phyloP scores from a whole-genome alignment of 2,888 invertebrate genomes.

The Tridacna crocea region DNA sequence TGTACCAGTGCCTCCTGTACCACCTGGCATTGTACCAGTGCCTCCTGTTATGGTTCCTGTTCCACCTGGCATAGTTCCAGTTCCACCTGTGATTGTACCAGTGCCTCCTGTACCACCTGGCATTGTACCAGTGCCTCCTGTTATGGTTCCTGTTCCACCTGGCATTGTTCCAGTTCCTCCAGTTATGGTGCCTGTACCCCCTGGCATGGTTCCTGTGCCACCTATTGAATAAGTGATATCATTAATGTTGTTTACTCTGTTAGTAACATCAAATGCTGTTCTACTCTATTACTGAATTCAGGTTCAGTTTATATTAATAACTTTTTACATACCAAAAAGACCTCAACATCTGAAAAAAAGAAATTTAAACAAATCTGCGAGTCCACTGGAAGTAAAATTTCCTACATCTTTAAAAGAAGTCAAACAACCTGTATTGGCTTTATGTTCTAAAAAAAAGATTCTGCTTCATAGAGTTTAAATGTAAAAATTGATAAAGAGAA shows the following conservation, averaged over 20 bases:
- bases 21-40: neutral
- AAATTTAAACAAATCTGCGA: too few species aligned
- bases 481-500: too few species aligned
- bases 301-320: too few species aligned
- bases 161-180: constrained; percentile 22
- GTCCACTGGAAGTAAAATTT: too few species aligned
- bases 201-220: constrained; percentile 11
- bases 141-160: constrained; percentile 4
- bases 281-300: too few species aligned
- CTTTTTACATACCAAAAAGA: too few species aligned
- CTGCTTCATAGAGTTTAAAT: too few species aligned
- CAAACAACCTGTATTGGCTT: too few species aligned
- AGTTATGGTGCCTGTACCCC: constrained; percentile 9
- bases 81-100: constrained; percentile 22
- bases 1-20: constrained; percentile 3
- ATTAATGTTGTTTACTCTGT: neutral
- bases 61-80: constrained; percentile 2
- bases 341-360: too few species aligned
- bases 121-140: neutral
- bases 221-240: neutral
- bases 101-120: neutral
- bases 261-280: too few species aligned
- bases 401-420: too few species aligned
- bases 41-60: constrained; percentile 11
- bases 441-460: too few species aligned